phyloP scores from a whole-genome alignment of 2,113 vertebrate species.

The Apodemus speciosus region DNA sequence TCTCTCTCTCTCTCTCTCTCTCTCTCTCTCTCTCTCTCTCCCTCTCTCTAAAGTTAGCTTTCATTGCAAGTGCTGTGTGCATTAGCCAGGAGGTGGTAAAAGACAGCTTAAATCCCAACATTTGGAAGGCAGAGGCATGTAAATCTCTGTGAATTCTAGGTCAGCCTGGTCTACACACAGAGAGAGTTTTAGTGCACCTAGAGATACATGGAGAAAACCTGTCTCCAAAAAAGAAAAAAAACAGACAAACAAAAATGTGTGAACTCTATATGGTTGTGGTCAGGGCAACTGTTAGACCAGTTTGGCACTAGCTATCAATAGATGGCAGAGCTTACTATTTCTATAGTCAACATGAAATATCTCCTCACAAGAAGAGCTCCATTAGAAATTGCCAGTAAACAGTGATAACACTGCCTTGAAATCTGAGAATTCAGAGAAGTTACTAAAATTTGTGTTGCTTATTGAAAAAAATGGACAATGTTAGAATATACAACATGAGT shows the following conservation, averaged over 20 bases:
- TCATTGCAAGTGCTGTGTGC: not conserved
- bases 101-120: not conserved
- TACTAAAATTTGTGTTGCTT: constrained; percentile 3
- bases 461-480: not conserved
- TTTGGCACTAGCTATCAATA: not conserved
- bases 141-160: not conserved
- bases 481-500: not conserved
- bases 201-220: not conserved
- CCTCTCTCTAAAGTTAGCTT: not conserved
- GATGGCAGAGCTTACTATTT: not conserved
- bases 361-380: not conserved
- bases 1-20: not conserved
- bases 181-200: not conserved
- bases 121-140: not conserved
- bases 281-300: not conserved
- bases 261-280: not conserved
- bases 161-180: not conserved
- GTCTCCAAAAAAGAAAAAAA: not conserved
- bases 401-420: not conserved
- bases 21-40: not conserved
- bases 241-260: not conserved
- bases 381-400: not conserved
- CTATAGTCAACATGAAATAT: constrained; percentile 7
- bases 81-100: not conserved
- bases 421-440: not conserved